Percentiles rank a stretch among this genome's conserved stretches.
Conservation (phyloP, 53 echinoderm and acorn worm genomes). For the Mesocentrotus franciscanus region DNA sequence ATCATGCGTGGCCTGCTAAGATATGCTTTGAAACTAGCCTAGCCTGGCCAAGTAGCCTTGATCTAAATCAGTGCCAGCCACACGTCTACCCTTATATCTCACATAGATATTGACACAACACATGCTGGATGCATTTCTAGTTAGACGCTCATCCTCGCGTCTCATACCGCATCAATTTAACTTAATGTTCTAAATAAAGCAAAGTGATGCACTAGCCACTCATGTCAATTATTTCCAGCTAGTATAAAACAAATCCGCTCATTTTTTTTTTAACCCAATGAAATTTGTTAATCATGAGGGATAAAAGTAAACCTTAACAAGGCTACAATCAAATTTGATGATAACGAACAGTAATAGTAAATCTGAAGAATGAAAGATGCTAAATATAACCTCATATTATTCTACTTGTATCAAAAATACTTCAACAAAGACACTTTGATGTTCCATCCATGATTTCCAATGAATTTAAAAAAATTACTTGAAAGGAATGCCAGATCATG, state of each 20-base stretch:
- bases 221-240: not conserved
- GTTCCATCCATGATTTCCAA: no score
- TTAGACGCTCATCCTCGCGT: not conserved
- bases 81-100: constrained; percentile 28
- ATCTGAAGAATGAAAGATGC: no score
- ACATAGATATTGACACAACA: constrained; percentile 31
- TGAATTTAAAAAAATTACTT: no score
- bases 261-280: not conserved
- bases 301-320: not conserved
- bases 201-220: not conserved
- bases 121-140: constrained; percentile 24
- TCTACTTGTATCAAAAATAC: no score
- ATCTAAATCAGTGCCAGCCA: constrained; percentile 48
- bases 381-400: no score
- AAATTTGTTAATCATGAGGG: not conserved
- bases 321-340: not conserved
- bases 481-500: no score
- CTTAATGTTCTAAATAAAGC: constrained; percentile 17
- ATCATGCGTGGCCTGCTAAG: constrained; percentile 41
- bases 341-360: not conserved
- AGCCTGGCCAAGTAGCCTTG: constrained; percentile 42
- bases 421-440: no score
- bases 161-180: constrained; percentile 15
- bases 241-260: not conserved
- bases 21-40: not conserved